Evolutionary conservation across 2,888 invertebrate genomes (phyloP), one percentile per base, ranked within the genome.

Genomic region (Lochmaea capreae): DNA sequence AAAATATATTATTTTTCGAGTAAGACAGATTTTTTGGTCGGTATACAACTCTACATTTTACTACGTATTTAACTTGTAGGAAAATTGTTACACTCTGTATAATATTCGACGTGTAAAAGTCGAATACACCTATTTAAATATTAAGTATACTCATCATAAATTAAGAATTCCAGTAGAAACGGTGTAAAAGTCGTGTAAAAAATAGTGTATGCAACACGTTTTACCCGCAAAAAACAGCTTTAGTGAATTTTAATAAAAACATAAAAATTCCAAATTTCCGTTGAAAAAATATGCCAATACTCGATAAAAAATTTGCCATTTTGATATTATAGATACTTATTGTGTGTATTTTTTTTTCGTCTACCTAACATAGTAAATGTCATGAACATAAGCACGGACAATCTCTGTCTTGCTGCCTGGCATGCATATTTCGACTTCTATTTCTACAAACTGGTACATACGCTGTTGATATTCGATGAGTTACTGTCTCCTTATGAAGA

Each of bases 341-440:
- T 81, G 79, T 80, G 79, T 79, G 81, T 46, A 46, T 46, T 46
- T 46, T 46, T 46, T 46, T 46, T 46, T 14, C 46, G 62, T 63
- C 84, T 86, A 87, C 86, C 87, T 86, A 86, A 85, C 83, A 72
- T 67, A 72, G 76, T 70, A 79, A 81, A 79, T 83, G 83, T 87
- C 86, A 87, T 82, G 87, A 87, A 83, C 87, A 87, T 82, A 87
- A 84, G 83, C 87, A 87, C 71, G 86, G 86, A 83, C 87, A 86
- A 80, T 85, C 84, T 75, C 81, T 80, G 73, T 78, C 79, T 77
- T 79, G 81, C 76, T 78, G 78, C 75, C 81, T 78, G 79, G 82
- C 79, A 79, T 82, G 82, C 79, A 80, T 79, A 77, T 81, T 80
- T 75, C 81, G 81, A 80, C 82, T 81, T 80, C 82, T 83, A 81